Percentiles rank a stretch among this genome's conserved stretches.
phyloP scores from a whole-genome alignment of 2,113 vertebrate genomes.

The Sterna hirundo region DNA sequence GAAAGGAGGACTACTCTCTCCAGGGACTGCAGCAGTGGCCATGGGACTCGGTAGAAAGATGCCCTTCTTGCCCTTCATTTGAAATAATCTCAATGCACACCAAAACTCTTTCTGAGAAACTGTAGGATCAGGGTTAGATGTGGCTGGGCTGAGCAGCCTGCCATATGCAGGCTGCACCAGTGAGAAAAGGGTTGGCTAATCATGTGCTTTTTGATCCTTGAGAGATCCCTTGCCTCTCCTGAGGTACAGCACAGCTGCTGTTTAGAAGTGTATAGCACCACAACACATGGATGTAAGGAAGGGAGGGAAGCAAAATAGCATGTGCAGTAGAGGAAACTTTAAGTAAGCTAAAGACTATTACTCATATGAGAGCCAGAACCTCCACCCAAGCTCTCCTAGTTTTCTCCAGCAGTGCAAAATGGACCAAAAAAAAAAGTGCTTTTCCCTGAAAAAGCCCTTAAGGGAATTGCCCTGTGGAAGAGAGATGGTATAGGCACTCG shows the following conservation, averaged over 20 bases:
- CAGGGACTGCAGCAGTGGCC: background rate
- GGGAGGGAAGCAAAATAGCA: conserved; percentile 31
- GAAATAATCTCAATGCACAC: background rate
- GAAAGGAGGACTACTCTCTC: background rate
- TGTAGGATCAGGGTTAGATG: background rate
- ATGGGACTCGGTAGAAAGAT: background rate
- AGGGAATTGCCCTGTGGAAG: background rate
- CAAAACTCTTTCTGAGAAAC: background rate
- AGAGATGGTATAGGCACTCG: background rate
- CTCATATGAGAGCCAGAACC: conserved; percentile 17
- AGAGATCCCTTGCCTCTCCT: background rate
- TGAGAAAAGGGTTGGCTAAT: background rate
- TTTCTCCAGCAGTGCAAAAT: background rate
- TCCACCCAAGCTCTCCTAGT: conserved; percentile 11
- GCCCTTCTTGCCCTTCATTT: background rate
- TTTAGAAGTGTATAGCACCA: background rate
- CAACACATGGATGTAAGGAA: background rate
- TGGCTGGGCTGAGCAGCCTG: background rate
- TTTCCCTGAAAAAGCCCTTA: background rate
- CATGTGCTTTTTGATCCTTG: background rate
- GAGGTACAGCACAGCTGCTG: conserved; percentile 9
- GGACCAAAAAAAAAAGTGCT: background rate
- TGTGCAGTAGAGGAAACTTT: conserved; percentile 37
- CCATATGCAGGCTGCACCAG: background rate
- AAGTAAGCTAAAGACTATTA: conserved; percentile 44